Base-by-base conservation (phyloP, 2,797 vertebrate species). In the Linurgus olivaceus region DNA sequence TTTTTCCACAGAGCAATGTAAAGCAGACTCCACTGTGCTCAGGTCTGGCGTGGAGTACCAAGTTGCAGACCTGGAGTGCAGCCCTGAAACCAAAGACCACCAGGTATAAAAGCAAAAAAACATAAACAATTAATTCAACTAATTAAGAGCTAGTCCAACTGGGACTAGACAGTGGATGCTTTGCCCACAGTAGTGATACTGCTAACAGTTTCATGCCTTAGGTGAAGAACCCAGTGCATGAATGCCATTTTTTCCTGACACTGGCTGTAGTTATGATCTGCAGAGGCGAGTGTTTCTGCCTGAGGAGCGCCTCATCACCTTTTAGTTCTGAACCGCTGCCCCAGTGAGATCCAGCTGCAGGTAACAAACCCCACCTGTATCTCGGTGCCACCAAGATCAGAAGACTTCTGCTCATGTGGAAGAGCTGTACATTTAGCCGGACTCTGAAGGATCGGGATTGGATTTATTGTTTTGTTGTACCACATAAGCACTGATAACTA, bases 331-430 rank as follows among this genome's bases (percentile, higher is more conserved):
- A 83, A n/a, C 57, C 5, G 5, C 23, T 88, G 48, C 26, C 16
- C 31, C 35, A 58, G 26, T 8, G 16, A 81, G n/a, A 68, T 37
- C 42, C 68, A 77, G 48, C 29, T 40, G 37, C n/a, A 37, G 25
- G 12, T 54, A n/a, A 9, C 28, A 65, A 57, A 55, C 63, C 48
- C 40, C 54, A 4, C 0, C 1, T 0, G 3, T 33, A 25, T 23
- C 15, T n/a, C 2, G 1, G 9, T 23, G 35, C 16, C 37, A 66
- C 51, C 81, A 61, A 73, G 40, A n/a, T 42, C 77, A 58, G 76
- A 65, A 59, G 31, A 63, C 29, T 2, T 26, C 38, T 44, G 25
- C 12, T 88, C 1, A 0, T 26, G 17, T 40, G 40, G 67, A 71
- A 85, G 68, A 70, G 40, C 35, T 65, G 25, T 19, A 26, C 15